Evolutionary conservation across 2,113 vertebrate genomes (phyloP).

Genomic region (Hystrix cristata): DNA sequence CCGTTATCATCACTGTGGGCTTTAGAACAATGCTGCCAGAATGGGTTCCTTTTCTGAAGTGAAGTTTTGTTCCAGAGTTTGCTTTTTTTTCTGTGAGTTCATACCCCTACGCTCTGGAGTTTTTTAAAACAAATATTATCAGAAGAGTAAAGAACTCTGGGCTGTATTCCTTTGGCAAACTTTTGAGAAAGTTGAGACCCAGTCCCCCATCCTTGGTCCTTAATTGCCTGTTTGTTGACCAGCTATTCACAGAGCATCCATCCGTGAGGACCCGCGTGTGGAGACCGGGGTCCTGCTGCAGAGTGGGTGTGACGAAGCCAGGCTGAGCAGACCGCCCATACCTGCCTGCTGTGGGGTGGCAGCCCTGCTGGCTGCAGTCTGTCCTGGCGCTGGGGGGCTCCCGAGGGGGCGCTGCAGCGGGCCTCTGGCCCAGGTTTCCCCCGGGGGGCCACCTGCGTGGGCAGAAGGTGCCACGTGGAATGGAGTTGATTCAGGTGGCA

Average conservation of each 20-base stretch:
- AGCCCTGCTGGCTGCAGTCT: background rate
- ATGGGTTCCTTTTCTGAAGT: background rate
- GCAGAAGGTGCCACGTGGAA: too few species aligned
- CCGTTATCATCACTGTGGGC: background rate
- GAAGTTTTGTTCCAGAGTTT: background rate
- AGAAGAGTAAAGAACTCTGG: background rate
- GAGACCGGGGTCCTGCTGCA: background rate
- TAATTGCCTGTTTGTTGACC: background rate
- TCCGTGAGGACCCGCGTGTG: fast-evolving
- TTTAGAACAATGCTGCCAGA: background rate
- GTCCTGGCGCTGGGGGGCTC: background rate
- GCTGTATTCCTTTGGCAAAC: background rate
- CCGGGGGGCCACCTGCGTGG: background rate
- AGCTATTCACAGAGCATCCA: background rate
- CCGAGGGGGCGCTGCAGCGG: background rate
- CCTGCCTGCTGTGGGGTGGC: background rate
- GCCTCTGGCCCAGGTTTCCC: background rate
- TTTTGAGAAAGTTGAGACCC: background rate
- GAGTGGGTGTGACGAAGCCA: background rate
- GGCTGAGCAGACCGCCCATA: background rate
- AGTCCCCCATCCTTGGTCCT: background rate
- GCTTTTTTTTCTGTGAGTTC: background rate
- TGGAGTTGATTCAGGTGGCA: background rate
- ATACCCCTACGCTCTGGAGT: background rate
- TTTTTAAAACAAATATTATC: background rate